Base-by-base conservation (phyloP, 37 sponge, comb jelly and placozoan species). In the Cliona cf. orientalis region DNA sequence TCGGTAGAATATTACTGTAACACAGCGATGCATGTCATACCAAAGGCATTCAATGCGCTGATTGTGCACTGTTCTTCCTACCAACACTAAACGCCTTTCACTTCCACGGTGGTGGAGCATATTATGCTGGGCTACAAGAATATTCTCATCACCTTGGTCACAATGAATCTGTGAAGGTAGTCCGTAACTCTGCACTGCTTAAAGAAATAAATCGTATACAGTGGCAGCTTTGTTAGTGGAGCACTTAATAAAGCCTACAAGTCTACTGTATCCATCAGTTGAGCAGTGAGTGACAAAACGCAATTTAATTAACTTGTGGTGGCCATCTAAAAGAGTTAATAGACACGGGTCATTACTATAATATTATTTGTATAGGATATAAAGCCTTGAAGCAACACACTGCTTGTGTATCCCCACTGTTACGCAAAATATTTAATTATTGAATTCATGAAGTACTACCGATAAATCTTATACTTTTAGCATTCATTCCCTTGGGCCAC, bases 61-160 rank as follows among this genome's bases (percentile, higher is more conserved):
- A 71, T 87, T 87, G 71, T 87, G 82, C 29, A 81, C 77, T 2
- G 88, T 81, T 39, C 82, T 76, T 40, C 88, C 88, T 36, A 58
- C 64, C 34, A 80, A 36, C 28, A 87, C 74, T n/a, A 41, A 46
- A 11, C 80, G 29, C 42, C 88, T 40, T 31, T 76, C 43, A 31
- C 28, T 7, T 25, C 88, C 88, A 23, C 82, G 67, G 42, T 87
- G 76, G 25, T 35, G 19, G 21, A 87, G 61, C 88, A 87, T 87
- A 28, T n/a, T n/a, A 34, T 76, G 82, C 26, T 43, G 34, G 38
- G 88, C 88, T 59, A 81, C 82, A 9, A 44, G 26, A 17, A 58
- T 26, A 69, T 87, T 87, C 49, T 87, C 88, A 28, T 78, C 33
- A 14, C 88, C 88, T 45, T 87, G 77, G 45, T 87, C 88, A 56